Evolutionary conservation across 2,113 vertebrate species (phyloP).

Genomic region (Gasterosteus aculeatus): DNA sequence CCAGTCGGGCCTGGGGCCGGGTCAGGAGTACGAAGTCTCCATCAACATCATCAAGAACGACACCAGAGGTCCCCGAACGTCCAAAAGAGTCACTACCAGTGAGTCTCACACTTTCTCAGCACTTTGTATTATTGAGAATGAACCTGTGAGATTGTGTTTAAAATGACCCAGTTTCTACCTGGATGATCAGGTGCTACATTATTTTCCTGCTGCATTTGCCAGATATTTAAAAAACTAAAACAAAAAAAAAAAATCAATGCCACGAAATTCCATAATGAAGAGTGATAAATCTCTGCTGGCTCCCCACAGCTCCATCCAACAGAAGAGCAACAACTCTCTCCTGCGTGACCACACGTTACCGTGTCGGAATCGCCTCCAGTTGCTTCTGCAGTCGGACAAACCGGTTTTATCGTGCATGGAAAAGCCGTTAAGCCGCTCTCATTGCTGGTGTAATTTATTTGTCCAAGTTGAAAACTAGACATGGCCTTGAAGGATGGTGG

Average conservation of each 20-base stretch:
- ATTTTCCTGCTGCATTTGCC: constrained; percentile 9
- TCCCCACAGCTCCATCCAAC: constrained; percentile 6
- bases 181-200: neutral
- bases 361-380: constrained; percentile 21
- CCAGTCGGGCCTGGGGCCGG: constrained; percentile 91
- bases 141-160: neutral
- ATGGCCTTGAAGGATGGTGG: constrained; percentile 22
- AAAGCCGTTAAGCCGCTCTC: constrained; percentile 51
- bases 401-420: constrained; percentile 39
- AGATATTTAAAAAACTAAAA: neutral
- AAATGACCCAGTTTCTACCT: neutral
- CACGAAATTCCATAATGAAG: constrained; percentile 35
- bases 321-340: constrained; percentile 40
- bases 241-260: constrained; percentile 18
- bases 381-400: constrained; percentile 34
- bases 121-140: neutral
- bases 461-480: constrained; percentile 31
- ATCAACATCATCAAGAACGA: constrained; percentile 91
- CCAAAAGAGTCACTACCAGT: constrained; percentile 89
- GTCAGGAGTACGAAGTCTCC: constrained; percentile 93
- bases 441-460: constrained; percentile 61
- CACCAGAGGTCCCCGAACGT: constrained; percentile 86
- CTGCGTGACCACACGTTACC: constrained; percentile 25
- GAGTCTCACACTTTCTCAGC: constrained; percentile 60
- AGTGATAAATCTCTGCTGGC: constrained; percentile 28